Evolutionary conservation across 1,140 invertebrate species (phyloP).

Genomic region (Drosophila pseudoobscura): DNA sequence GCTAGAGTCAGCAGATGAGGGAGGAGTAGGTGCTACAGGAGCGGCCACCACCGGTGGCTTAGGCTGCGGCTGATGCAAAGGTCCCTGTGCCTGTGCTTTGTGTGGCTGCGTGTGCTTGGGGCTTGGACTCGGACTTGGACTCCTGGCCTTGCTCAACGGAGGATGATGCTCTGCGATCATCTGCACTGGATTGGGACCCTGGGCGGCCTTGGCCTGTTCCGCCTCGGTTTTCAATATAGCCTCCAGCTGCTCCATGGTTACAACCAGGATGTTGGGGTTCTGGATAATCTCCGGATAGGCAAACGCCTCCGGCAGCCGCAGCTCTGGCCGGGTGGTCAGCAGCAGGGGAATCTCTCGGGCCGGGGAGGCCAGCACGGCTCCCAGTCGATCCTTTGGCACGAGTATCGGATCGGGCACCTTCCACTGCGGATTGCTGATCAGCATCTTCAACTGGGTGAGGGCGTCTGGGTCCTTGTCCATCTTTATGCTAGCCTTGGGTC

Average conservation of each 20-base stretch:
- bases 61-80: slow-evolving; percentile 18
- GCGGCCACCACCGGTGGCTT: slow-evolving; percentile 21
- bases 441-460: slow-evolving; percentile 88
- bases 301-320: slow-evolving; percentile 88
- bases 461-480: slow-evolving; percentile 86
- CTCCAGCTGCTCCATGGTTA: slow-evolving; percentile 90
- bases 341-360: slow-evolving; percentile 90
- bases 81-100: neutral
- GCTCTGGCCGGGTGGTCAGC: slow-evolving; percentile 87
- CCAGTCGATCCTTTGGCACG: slow-evolving; percentile 89
- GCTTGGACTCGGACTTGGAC: slow-evolving; percentile 46
- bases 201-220: slow-evolving; percentile 66
- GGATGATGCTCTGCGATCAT: slow-evolving; percentile 8
- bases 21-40: slow-evolving; percentile 33
- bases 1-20: slow-evolving; percentile 75
- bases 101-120: slow-evolving; percentile 12
- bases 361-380: slow-evolving; percentile 88
- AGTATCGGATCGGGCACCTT: slow-evolving; percentile 91
- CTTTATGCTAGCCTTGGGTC: slow-evolving; percentile 67
- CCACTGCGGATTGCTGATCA: slow-evolving; percentile 88
- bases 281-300: slow-evolving; percentile 88
- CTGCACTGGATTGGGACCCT: slow-evolving; percentile 37
- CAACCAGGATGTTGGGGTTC: slow-evolving; percentile 91
- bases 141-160: slow-evolving; percentile 31
- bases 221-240: slow-evolving; percentile 86